Percentiles rank a stretch among this genome's conserved stretches.
These are phyloP conservation scores for Xiphias gladius DNA, from an alignment of 2,113 vertebrate genomes.

Conservation along the genomic window DNA sequence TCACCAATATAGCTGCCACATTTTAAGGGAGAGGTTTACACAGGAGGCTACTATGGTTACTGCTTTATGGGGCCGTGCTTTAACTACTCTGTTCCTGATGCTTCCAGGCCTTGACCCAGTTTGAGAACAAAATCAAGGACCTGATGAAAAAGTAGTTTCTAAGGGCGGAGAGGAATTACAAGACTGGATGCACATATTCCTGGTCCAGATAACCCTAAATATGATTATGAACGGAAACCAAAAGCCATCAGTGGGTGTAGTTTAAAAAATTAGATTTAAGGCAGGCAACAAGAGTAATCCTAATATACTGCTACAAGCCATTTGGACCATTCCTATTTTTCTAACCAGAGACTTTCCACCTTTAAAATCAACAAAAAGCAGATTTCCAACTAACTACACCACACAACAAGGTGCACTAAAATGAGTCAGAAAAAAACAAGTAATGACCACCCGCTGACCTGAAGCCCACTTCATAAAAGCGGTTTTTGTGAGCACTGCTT, in stretches of 20 bases:
- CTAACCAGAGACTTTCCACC: not conserved
- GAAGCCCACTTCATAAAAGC: not conserved
- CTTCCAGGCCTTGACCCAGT: conserved; percentile 69
- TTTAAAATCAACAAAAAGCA: not conserved
- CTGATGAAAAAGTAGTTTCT: conserved; percentile 8
- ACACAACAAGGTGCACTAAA: not conserved
- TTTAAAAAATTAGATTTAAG: too few relatives aligned
- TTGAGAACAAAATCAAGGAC: conserved; percentile 56
- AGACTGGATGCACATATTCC: not conserved
- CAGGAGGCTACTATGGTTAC: conserved; percentile 50
- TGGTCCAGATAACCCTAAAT: not conserved
- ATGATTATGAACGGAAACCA: not conserved
- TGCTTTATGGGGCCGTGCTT: conserved; percentile 39
- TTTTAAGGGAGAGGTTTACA: conserved; percentile 57
- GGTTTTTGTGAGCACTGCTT: too few relatives aligned
- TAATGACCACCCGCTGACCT: not conserved
- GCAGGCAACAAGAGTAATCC: not conserved
- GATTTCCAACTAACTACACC: not conserved
- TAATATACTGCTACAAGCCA: not conserved
- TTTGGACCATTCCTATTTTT: not conserved
- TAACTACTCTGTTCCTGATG: conserved; percentile 32
- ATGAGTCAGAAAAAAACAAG: not conserved
- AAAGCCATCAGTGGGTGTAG: not conserved
- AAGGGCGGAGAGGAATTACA: conserved; percentile 18
- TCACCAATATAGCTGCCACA: not conserved